Conservation (phyloP, 2,888 invertebrate species). For the Theodoxus fluviatilis region DNA sequence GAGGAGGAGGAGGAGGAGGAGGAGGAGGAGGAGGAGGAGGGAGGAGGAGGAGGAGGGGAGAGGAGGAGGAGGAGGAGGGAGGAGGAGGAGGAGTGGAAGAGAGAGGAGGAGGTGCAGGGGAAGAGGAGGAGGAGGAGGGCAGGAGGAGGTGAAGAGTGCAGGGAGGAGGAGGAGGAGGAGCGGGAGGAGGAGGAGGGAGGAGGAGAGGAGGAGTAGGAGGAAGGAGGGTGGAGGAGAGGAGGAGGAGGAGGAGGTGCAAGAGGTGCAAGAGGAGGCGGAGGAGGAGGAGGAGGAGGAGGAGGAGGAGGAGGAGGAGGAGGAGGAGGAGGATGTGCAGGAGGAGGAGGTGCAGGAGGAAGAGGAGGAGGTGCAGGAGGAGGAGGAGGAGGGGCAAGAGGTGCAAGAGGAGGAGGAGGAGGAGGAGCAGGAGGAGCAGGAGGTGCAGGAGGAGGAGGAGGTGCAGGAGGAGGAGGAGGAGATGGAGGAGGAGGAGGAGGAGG, state of each 20-base stretch:
- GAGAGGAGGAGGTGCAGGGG: neutral
- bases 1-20: neutral
- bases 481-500: neutral
- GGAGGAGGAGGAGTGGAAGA: neutral
- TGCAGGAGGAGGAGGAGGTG: neutral
- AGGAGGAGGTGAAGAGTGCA: neutral
- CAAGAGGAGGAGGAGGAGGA: neutral
- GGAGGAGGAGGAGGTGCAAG: neutral
- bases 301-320: neutral
- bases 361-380: neutral
- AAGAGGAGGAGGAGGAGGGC: neutral
- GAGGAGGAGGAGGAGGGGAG: neutral
- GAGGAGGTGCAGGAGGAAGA: neutral
- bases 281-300: neutral
- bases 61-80: conserved; percentile 2
- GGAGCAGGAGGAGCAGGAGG: neutral
- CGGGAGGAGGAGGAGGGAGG: neutral
- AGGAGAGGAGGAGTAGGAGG: neutral
- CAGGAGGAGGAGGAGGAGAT: neutral
- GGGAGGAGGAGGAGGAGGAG: conserved; percentile 2
- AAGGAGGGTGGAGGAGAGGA: neutral
- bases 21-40: neutral
- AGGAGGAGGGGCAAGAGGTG: neutral
- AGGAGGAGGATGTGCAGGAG: neutral
- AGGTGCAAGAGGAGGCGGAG: neutral